phyloP scores from a whole-genome alignment of 2,888 invertebrate species.

The Scaptomyza polygonia region DNA sequence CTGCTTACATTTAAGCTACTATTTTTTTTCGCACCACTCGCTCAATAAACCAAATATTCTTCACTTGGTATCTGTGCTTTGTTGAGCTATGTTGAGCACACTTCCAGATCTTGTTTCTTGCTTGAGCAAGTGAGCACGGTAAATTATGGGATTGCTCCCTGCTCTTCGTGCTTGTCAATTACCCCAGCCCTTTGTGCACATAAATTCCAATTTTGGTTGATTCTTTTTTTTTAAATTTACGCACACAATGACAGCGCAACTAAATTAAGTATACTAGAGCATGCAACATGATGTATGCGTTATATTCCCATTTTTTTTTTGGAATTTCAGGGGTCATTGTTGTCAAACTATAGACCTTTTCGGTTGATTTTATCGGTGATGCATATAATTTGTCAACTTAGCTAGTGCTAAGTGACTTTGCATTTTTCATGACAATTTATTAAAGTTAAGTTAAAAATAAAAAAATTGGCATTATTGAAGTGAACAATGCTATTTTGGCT shows the following conservation, averaged over 20 bases:
- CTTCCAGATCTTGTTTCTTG: conserved; percentile 29
- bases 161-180: conserved; percentile 63
- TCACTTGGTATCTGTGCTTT: conserved; percentile 13
- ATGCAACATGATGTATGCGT: conserved; percentile 38
- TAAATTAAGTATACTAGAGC: conserved; percentile 50
- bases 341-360: conserved; percentile 8
- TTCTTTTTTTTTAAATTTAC: conserved; percentile 19
- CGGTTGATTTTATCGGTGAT: not conserved
- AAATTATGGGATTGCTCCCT: conserved; percentile 53
- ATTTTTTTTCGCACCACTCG: conserved; percentile 17
- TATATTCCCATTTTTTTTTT: conserved; percentile 12
- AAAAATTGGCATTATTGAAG: too few species aligned
- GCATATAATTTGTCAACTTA: conserved; percentile 10
- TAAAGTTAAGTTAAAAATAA: too few species aligned
- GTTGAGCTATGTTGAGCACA: conserved; percentile 6
- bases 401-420: not conserved
- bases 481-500: too few species aligned
- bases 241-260: conserved; percentile 36
- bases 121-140: conserved; percentile 12
- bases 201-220: conserved; percentile 62
- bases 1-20: conserved; percentile 4
- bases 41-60: conserved; percentile 37
- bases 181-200: conserved; percentile 52
- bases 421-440: not conserved
- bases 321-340: conserved; percentile 3